Conservation (phyloP, 2,113 vertebrate genomes). For the Chlorodrepanis virens region DNA sequence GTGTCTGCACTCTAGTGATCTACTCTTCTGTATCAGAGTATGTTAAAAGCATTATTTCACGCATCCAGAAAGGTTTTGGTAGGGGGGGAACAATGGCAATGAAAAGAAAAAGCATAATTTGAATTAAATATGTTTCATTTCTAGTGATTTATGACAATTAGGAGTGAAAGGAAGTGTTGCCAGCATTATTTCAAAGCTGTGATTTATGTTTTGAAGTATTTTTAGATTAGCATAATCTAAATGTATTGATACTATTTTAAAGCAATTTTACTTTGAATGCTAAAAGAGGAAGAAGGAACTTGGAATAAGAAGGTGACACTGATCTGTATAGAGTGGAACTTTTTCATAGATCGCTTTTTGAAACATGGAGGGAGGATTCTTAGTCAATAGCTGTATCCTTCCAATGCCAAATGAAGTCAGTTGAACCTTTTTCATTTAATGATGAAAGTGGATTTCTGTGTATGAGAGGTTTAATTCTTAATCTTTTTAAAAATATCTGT, state of each 20-base stretch:
- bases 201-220: not conserved
- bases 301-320: not conserved
- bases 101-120: not conserved
- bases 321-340: not conserved
- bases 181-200: not conserved
- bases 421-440: not conserved
- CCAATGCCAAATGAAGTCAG: not conserved
- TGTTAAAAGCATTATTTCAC: not conserved
- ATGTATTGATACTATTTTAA: not conserved
- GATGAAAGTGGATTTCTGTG: not conserved
- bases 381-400: not conserved
- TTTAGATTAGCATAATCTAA: not conserved
- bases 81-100: accelerated
- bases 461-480: not conserved
- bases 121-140: not conserved
- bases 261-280: not conserved
- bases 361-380: not conserved
- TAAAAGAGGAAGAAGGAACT: not conserved
- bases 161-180: not conserved
- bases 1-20: not conserved
- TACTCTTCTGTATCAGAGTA: not conserved
- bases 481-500: not conserved
- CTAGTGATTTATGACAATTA: not conserved
- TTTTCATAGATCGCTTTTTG: not conserved
- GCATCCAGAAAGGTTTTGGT: not conserved